phyloP scores from a whole-genome alignment of 2,888 invertebrate species.

The Conistra vaccinii region DNA sequence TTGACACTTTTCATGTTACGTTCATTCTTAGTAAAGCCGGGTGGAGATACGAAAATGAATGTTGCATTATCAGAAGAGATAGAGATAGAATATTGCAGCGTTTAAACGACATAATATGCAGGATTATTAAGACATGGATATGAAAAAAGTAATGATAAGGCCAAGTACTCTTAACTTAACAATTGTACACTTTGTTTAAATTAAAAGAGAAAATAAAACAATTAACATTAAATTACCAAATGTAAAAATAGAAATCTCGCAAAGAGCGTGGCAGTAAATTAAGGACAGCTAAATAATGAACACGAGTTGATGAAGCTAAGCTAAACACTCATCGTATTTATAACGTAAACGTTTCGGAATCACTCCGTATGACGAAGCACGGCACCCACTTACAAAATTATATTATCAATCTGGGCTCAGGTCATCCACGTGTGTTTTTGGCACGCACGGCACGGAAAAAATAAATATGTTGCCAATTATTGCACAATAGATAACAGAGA shows the following conservation, averaged over 20 bases:
- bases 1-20: constrained; percentile 30
- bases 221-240: constrained; percentile 4
- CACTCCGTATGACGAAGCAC: constrained; percentile 28
- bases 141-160: background rate
- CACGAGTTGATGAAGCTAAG: constrained; percentile 27
- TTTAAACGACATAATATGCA: background rate
- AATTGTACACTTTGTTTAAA: background rate
- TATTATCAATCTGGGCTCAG: constrained; percentile 71
- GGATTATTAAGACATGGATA: background rate
- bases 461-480: constrained; percentile 86
- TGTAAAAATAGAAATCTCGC: background rate
- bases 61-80: background rate
- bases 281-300: constrained; percentile 27
- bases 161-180: background rate
- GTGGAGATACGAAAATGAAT: background rate
- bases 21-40: background rate
- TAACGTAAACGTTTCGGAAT: constrained; percentile 52
- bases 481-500: constrained; percentile 82
- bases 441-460: constrained; percentile 79
- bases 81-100: background rate
- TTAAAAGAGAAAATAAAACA: constrained; percentile 10
- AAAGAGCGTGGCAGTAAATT: background rate
- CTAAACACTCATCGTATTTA: constrained; percentile 42
- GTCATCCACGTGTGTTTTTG: constrained; percentile 87
- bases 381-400: constrained; percentile 55